Evolutionary conservation across 2,797 vertebrate species (phyloP).

Genomic region (Gouania willdenowi): DNA sequence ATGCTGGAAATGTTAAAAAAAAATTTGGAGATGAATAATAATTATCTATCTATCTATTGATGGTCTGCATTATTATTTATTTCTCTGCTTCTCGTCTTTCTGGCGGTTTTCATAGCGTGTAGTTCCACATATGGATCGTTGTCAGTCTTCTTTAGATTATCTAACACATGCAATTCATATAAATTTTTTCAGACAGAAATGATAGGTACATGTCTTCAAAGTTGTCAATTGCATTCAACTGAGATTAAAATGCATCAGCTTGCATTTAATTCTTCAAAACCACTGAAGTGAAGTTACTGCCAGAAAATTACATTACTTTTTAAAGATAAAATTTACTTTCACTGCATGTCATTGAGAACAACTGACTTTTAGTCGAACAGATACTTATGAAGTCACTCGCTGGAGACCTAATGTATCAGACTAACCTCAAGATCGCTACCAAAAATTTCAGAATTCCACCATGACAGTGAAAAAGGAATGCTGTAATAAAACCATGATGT

Average conservation of each 20-base stretch:
- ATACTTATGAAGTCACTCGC: constrained; percentile 8
- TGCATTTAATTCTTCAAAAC: constrained; percentile 9
- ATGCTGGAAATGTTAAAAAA: too few relatives aligned
- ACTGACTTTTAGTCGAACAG: constrained; percentile 32
- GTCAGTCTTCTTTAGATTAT: neutral
- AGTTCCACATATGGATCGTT: neutral
- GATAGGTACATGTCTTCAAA: constrained; percentile 3
- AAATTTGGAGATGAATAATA: too few relatives aligned
- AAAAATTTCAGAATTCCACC: constrained; percentile 12
- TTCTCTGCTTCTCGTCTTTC: too few relatives aligned
- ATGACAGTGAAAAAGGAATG: constrained; percentile 22
- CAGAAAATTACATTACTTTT: constrained; percentile 19
- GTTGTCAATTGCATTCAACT: constrained; percentile 3
- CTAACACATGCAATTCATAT: too few relatives aligned
- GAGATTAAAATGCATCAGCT: neutral
- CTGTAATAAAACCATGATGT: constrained; percentile 16
- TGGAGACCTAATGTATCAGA: constrained; percentile 2
- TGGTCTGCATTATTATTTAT: too few relatives aligned
- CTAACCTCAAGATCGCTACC: constrained; percentile 19
- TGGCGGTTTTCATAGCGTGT: too few relatives aligned
- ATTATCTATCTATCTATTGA: too few relatives aligned
- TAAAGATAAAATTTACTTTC: constrained; percentile 28
- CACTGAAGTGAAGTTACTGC: neutral
- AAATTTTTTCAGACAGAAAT: neutral
- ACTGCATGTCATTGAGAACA: constrained; percentile 38